Evolutionary conservation across 2,888 invertebrate genomes (phyloP).

Genomic region (Sinodicranocentrus sp.): DNA sequence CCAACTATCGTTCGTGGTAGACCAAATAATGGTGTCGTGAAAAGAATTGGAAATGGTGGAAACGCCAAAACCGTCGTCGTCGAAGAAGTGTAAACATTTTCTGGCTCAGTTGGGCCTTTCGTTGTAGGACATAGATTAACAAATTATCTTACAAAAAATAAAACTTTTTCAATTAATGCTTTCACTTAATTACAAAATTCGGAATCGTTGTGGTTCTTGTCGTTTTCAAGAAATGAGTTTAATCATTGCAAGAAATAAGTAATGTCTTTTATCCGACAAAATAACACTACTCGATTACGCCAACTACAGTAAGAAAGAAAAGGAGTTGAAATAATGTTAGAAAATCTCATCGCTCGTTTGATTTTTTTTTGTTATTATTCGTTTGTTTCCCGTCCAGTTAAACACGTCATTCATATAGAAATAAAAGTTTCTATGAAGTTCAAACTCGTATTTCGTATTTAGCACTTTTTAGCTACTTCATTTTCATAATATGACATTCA

Average conservation of each 20-base stretch:
- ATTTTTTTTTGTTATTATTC: conserved; percentile 71
- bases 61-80: conserved; percentile 66
- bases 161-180: conserved; percentile 60
- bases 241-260: conserved; percentile 67
- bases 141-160: conserved; percentile 56
- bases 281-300: conserved; percentile 69
- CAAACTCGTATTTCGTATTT: conserved; percentile 27
- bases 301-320: conserved; percentile 41
- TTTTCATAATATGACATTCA: background rate
- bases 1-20: conserved; percentile 61
- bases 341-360: conserved; percentile 73
- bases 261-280: conserved; percentile 70
- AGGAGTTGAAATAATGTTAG: conserved; percentile 42
- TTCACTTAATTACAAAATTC: conserved; percentile 68
- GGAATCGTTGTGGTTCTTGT: conserved; percentile 69
- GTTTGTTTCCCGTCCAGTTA: conserved; percentile 73
- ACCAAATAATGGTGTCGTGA: conserved; percentile 63
- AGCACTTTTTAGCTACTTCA: background rate
- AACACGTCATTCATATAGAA: conserved; percentile 68
- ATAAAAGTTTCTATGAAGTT: conserved; percentile 67
- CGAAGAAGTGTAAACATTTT: conserved; percentile 63
- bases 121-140: conserved; percentile 58
- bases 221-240: conserved; percentile 70
- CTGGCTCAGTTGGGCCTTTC: conserved; percentile 64
- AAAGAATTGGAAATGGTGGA: conserved; percentile 67